Evolutionary conservation across 2,113 vertebrate species (phyloP).

Genomic region (Gnathonemus longibarbis): DNA sequence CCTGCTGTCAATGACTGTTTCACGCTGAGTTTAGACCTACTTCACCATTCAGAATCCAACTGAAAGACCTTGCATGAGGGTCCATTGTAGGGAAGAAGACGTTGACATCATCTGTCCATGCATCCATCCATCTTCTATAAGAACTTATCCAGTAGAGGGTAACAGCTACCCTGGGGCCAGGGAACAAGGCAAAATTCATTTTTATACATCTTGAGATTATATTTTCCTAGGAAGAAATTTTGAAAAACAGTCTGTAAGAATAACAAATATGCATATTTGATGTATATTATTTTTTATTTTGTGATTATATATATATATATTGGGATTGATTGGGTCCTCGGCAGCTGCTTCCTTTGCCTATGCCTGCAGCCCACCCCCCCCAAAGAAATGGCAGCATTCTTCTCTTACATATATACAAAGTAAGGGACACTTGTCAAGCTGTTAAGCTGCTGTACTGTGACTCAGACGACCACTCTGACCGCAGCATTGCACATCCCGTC

Average conservation of each 20-base stretch:
- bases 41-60: neutral
- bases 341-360: too few species aligned
- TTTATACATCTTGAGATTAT: neutral
- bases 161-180: neutral
- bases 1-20: neutral
- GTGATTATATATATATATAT: neutral
- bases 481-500: neutral
- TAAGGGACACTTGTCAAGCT: neutral
- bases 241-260: neutral
- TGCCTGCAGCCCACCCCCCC: too few species aligned
- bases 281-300: neutral
- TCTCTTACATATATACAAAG: neutral
- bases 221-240: neutral
- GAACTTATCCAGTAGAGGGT: neutral
- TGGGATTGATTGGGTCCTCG: too few species aligned
- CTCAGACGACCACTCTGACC: neutral
- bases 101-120: neutral
- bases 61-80: neutral
- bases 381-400: neutral
- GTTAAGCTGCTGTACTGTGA: neutral
- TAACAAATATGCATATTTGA: neutral
- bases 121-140: neutral
- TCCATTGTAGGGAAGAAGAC: neutral
- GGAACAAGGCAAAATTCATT: neutral
- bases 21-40: neutral